These are phyloP conservation scores for Eulemur macaco DNA, from an alignment of 2,113 vertebrate species.

Conservation along the genomic window DNA sequence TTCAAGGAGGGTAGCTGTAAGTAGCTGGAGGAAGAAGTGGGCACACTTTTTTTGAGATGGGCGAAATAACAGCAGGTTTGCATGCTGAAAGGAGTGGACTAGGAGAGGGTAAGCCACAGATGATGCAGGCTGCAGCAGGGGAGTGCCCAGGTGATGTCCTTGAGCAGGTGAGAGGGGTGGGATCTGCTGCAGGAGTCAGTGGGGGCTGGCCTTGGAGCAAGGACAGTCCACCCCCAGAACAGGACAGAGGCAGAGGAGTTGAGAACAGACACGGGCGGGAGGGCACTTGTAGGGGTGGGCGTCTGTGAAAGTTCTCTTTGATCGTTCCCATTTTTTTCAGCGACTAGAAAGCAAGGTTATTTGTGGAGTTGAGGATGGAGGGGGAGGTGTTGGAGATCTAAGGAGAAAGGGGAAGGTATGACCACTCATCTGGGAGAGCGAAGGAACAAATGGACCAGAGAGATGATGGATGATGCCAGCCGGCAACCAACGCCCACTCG, in stretches of 20 bases:
- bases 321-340: not conserved
- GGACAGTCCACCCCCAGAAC: not conserved
- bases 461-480: not conserved
- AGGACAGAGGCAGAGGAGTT: not conserved
- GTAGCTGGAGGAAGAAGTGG: not conserved
- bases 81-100: not conserved
- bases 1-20: not conserved
- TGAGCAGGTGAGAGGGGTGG: not conserved
- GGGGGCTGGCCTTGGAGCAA: not conserved
- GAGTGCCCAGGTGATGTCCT: not conserved
- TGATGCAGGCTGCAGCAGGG: not conserved
- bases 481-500: not conserved
- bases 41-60: not conserved
- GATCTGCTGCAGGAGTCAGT: not conserved
- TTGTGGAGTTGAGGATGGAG: not conserved
- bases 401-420: not conserved
- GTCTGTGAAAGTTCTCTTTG: not conserved
- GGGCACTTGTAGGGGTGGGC: not conserved
- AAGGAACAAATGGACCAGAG: not conserved
- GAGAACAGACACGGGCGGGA: not conserved
- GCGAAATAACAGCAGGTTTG: not conserved
- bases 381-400: not conserved
- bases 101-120: not conserved
- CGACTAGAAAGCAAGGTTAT: constrained; percentile 17
- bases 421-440: not conserved